Evolutionary conservation across 1,140 invertebrate species (phyloP), one percentile per base, ranked within the genome.

Genomic region (Eciton burchellii): DNA sequence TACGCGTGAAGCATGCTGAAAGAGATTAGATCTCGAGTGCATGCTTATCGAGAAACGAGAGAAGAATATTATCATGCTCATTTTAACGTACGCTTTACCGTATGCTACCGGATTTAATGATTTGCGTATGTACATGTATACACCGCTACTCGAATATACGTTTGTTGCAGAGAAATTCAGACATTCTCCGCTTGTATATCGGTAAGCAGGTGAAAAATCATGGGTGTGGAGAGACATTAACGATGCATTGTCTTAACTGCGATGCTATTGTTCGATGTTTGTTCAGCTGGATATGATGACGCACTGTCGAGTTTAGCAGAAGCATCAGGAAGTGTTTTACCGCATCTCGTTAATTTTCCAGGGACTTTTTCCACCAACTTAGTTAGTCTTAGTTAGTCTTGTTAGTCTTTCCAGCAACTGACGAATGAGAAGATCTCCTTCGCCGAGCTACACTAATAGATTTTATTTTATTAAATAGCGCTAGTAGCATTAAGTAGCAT

Each of bases 181-280:
- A 26, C 52, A 21, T 79, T 62, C 81, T 63, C 84, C 26, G 63
- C 52, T 82, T 63, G n/a, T n/a, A 47, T n/a, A 62, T 60, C 76
- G 60, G 47, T 52, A 21, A 29, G 47, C 47, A 29, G 14, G 5
- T 71, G 66, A 86, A 84, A 84, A 87, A 84, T 87, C 52, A 11
- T 41, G 63, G 52, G 43, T 62, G 52, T 74, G 21, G 57, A 41
- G 43, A 86, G 59, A 77, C 85, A 73, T 86, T 87, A 87, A 87
- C 85, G 85, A 86, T 71, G 86, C 70, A 87, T 87, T 87, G 82
- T 87, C 26, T 87, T 87, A 87, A 81, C 68, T 68, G 57, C 16
- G 21, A 62, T 71, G 65, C 52, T 56, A 87, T 87, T 84, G 85
- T 87, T 87, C 56, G 60, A 76, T 81, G 68, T 87, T 84, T 81